Base-by-base conservation (phyloP, 2,888 invertebrate species). In the Drepanosiphum platanoidis region DNA sequence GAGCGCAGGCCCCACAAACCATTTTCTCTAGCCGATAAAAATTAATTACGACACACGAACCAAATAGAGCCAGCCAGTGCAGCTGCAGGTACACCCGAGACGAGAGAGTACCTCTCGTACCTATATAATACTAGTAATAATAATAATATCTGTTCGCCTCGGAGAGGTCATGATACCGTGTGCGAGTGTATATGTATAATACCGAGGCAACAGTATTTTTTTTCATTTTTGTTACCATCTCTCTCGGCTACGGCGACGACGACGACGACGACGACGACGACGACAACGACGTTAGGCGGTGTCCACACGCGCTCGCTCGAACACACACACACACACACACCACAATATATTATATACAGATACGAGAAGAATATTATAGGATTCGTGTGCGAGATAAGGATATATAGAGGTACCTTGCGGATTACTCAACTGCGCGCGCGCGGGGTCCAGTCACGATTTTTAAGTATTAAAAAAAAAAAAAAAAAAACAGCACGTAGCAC, bases 371-470 rank as follows among this genome's bases (percentile, higher is more conserved):
- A 27, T 61, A n/a, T n/a, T 58, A 27, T 27, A 61, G 8, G 61
- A 61, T 77, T 77, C 61, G 36, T 61, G 77, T 77, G 77, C 39
- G 61, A 77, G 77, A 77, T 77, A 77, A 77, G 61, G 77, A 61
- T 61, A 22, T 52, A 52, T 52, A 64, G n/a, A 77, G 36, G 39
- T 74, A 46, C 42, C 27, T 78, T 64, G 81, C 58, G 71, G 71
- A 81, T 81, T 81, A 61, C 81, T 81, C 71, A 81, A 81, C 81
- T 22, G 71, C 39, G 58, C 83, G 83, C 13, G 71, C 39, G 58
- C 83, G 83, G 75, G 83, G 74, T 64, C 82, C 74, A 74, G 82
- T 83, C 82, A 83, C 82, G 82, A 74, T 83, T 83, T 75, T 75
- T 66, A 84, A 84, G 83, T 84, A 75, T 68, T 46, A 34, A 80